These are phyloP conservation scores for Hyppa rectilinea DNA, from an alignment of 2,888 invertebrate species.

Conservation along the genomic window DNA sequence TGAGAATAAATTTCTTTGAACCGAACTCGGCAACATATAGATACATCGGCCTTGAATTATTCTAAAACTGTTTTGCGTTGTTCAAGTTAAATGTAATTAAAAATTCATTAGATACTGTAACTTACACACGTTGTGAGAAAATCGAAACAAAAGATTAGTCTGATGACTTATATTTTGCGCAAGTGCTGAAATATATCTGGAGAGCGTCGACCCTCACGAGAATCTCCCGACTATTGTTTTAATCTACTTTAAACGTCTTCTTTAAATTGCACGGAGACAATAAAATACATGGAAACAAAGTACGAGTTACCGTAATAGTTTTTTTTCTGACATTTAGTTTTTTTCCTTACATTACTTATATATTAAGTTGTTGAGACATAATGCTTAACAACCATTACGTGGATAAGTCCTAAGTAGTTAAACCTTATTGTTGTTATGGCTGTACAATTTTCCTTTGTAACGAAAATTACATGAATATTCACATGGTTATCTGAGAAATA, in stretches of 20 bases:
- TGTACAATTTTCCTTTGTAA: constrained; percentile 55
- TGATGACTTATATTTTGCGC: constrained; percentile 2
- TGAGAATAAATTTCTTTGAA: too few species aligned
- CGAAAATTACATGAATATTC: constrained; percentile 56
- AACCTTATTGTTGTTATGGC: constrained; percentile 43
- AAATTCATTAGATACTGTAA: neutral
- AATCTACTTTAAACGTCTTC: constrained; percentile 22
- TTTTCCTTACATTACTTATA: too few species aligned
- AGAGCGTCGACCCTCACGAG: constrained; percentile 38
- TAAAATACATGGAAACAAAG: constrained; percentile 8
- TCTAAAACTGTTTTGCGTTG: neutral
- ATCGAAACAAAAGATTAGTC: neutral
- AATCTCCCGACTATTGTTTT: constrained; percentile 8
- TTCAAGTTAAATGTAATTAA: neutral
- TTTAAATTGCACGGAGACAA: constrained; percentile 20
- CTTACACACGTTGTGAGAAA: constrained; percentile 9
- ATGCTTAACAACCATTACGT: constrained; percentile 30
- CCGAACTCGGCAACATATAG: neutral
- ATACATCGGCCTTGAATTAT: neutral
- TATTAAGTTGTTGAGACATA: constrained; percentile 24
- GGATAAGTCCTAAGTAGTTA: constrained; percentile 35
- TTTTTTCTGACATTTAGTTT: too few species aligned
- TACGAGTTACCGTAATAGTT: neutral
- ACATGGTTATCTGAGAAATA: constrained; percentile 48
- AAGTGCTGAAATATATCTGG: constrained; percentile 23